phyloP scores from a whole-genome alignment of 2,797 vertebrate species.

The Pelochelys cantorii region DNA sequence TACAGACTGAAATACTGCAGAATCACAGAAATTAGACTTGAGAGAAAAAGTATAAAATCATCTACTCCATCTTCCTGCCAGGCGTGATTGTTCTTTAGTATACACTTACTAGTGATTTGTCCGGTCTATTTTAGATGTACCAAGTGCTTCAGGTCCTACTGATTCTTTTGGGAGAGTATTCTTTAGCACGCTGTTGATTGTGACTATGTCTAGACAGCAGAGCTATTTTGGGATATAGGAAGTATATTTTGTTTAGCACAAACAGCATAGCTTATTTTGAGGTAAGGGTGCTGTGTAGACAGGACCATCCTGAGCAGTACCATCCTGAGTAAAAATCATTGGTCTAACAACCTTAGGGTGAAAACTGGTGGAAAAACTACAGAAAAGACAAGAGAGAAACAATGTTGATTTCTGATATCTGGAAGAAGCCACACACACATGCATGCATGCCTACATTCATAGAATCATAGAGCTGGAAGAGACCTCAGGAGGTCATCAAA shows the following conservation, averaged over 20 bases:
- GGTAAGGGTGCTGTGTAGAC: too few species aligned
- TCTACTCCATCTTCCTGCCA: background rate
- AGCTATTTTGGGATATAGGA: too few species aligned
- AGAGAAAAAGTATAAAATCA: background rate
- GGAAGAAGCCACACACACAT: accelerated
- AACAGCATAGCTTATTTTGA: too few species aligned
- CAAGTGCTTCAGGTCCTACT: background rate
- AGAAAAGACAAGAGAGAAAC: conserved; percentile 3
- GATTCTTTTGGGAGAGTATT: conserved; percentile 31
- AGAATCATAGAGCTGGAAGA: too few species aligned
- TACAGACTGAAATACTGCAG: background rate
- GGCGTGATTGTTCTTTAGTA: background rate
- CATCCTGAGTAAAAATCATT: background rate
- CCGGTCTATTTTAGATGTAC: background rate
- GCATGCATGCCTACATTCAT: background rate
- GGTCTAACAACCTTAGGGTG: conserved; percentile 13
- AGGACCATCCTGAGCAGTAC: background rate
- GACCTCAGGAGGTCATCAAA: too few species aligned
- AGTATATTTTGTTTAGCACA: too few species aligned
- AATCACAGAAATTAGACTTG: conserved; percentile 7
- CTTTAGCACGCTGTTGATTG: background rate
- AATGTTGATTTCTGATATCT: background rate
- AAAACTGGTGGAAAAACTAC: background rate
- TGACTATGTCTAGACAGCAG: too few species aligned
- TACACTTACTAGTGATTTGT: conserved; percentile 18